phyloP scores from a whole-genome alignment of 2,113 vertebrate genomes.

The Pelecanus crispus region DNA sequence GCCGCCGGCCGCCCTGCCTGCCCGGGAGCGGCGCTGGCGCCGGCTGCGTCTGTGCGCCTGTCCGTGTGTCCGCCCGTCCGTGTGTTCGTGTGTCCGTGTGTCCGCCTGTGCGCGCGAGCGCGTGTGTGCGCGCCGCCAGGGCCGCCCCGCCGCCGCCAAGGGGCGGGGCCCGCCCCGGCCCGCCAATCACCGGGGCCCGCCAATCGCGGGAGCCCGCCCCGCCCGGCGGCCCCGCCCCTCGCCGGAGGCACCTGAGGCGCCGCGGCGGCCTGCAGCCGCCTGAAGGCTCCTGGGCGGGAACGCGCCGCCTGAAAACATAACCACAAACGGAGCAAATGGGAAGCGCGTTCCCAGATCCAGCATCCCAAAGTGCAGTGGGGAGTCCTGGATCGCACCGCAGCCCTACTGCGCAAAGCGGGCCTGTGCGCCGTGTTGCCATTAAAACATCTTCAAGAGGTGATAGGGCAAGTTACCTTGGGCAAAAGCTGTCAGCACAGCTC shows the following conservation, averaged over 20 bases:
- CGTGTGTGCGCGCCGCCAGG: background rate
- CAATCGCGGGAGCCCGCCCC: background rate
- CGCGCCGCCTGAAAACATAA: too few species aligned
- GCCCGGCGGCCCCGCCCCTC: too few species aligned
- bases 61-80: too few species aligned
- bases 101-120: too few species aligned
- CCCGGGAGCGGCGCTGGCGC: background rate
- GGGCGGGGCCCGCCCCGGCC: background rate
- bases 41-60: too few species aligned
- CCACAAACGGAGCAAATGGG: conserved; percentile 20
- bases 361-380: background rate
- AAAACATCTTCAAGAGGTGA: background rate
- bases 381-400: background rate
- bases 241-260: too few species aligned
- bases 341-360: background rate
- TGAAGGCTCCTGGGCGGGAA: too few species aligned
- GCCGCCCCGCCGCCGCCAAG: background rate
- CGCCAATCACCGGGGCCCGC: background rate
- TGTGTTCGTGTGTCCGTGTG: too few species aligned
- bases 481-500: background rate
- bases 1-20: conserved; percentile 7
- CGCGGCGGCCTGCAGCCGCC: too few species aligned
- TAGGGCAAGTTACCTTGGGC: background rate
- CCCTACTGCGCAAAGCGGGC: background rate
- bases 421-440: background rate